Base-by-base conservation (phyloP, 2,113 vertebrate species). In the Hypomesus transpacificus region DNA sequence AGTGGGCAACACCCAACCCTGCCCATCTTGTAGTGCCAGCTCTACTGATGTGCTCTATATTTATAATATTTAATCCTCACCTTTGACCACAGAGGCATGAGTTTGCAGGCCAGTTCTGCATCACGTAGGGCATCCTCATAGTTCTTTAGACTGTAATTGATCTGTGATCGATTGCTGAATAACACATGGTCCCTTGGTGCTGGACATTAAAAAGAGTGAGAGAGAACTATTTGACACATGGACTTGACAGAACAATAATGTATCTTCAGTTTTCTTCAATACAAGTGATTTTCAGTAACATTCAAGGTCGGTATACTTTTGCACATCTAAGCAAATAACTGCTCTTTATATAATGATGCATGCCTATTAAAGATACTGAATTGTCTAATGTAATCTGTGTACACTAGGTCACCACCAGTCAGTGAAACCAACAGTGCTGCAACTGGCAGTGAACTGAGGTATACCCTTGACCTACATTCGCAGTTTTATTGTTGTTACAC, bases 131-230 rank as follows among this genome's bases (percentile, higher is more conserved):
- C 95, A 24, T 92, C 87, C 64, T 95, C 93, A 75, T 90, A 92
- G 64, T 86, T 91, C 76, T 91, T 94, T 85, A 98, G 89, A 71
- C 91, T 92, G n/a, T 92, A 94, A 80, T 95, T 92, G 85, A 97
- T 95, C 89, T 94, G 94, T 67, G 95, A 95, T 71, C 95, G 94
- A 79, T 96, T 96, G 80, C 94, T 94, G 75, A 94, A 96, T 61
- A 97, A 85, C 77, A 96, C 91, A 82, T 95, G 94, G 89, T 97
- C 95, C 75, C 87, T 90, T 63, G 95, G 94, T 80, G 93, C 96
- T 98, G 88, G 6, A 76, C 73, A 67, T 52, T 22, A 57, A 1
- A 57, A 0, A 39, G 11, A 51, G n/a, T n/a, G 31, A 46, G 9
- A 46, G 9, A 46, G 7, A 46, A 46, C 39, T 46, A 13, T 7